These are phyloP conservation scores for Steinernema khuongi DNA, from an alignment of 1,140 invertebrate species.

Conservation along the genomic window DNA sequence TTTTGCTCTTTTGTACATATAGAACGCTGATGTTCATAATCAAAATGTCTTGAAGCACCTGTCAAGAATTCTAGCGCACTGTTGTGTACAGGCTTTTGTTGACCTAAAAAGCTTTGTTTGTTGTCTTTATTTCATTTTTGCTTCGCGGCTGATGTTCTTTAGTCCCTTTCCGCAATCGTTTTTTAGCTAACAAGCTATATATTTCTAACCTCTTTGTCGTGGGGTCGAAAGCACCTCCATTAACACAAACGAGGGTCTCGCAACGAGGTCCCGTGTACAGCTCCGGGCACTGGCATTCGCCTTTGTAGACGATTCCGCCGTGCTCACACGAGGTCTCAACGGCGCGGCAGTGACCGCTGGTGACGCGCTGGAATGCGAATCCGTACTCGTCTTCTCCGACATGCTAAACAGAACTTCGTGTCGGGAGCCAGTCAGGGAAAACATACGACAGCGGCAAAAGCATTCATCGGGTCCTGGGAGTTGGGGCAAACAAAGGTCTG, in stretches of 20 bases:
- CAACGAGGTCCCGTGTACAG: not conserved
- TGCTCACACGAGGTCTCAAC: not conserved
- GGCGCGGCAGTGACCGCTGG: constrained; percentile 27
- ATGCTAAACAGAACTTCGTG: constrained; percentile 29
- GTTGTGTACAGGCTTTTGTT: no score
- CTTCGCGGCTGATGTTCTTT: no score
- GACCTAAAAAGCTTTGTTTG: no score
- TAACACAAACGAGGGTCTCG: not conserved
- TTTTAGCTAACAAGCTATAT: no score
- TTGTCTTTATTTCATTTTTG: no score
- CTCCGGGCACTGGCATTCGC: not conserved
- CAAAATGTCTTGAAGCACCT: no score
- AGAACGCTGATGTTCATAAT: no score
- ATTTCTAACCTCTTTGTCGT: not conserved
- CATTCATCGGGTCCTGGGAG: constrained; percentile 8
- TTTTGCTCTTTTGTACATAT: no score
- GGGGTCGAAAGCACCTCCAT: not conserved
- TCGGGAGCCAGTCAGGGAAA: not conserved
- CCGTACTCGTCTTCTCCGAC: constrained; percentile 36
- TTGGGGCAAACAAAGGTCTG: constrained; percentile 36
- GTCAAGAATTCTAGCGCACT: no score
- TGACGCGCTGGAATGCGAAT: constrained; percentile 36
- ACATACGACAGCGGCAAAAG: constrained; percentile 35
- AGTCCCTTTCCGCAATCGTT: no score
- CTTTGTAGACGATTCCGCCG: not conserved